phyloP scores from a whole-genome alignment of 2,113 vertebrate genomes.

The Dipodomys merriami region DNA sequence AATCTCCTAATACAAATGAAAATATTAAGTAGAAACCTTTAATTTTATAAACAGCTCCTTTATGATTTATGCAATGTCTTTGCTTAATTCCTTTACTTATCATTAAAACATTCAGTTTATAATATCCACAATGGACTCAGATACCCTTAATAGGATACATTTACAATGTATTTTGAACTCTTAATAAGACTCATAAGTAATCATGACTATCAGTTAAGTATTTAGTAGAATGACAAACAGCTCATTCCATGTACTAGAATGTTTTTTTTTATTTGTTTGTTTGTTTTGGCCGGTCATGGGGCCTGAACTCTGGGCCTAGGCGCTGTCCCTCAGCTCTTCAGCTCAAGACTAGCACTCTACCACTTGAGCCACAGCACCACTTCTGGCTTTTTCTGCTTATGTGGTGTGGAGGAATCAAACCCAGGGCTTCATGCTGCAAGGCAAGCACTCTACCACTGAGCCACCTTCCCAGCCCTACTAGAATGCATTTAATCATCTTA shows the following conservation, averaged over 20 bases:
- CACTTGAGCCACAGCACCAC: too few species aligned
- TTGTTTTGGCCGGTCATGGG: too few species aligned
- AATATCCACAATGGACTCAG: neutral
- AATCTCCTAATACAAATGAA: neutral
- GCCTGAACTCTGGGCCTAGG: too few species aligned
- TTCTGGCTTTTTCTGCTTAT: too few species aligned
- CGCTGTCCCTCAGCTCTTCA: too few species aligned
- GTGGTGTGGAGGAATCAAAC: too few species aligned
- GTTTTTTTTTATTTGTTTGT: neutral
- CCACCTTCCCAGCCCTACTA: neutral
- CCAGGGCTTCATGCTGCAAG: too few species aligned
- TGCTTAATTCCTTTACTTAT: slow-evolving; percentile 8
- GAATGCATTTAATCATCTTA: neutral
- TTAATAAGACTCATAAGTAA: slow-evolving; percentile 8
- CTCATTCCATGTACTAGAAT: neutral
- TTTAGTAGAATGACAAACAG: slow-evolving; percentile 15
- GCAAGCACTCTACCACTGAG: too few species aligned
- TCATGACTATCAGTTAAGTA: neutral
- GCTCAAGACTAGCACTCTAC: too few species aligned
- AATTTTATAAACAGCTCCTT: neutral
- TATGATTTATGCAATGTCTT: neutral
- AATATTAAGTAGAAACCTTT: neutral
- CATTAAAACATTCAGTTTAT: neutral
- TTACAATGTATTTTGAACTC: slow-evolving; percentile 34
- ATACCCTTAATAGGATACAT: neutral